phyloP scores from a whole-genome alignment of 1,140 invertebrate species.

The Micrasema longulum region DNA sequence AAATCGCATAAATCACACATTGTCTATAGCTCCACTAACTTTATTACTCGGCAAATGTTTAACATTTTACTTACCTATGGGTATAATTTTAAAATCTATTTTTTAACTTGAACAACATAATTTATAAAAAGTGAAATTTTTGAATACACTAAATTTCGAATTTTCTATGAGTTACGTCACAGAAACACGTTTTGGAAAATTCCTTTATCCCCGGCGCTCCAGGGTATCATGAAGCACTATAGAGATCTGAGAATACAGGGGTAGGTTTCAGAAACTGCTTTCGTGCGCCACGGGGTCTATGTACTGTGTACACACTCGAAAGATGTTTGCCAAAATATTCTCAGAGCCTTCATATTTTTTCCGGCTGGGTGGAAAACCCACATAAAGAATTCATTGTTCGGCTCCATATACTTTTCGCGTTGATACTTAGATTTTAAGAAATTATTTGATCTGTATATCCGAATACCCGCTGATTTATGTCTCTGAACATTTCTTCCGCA shows the following conservation, averaged over 20 bases:
- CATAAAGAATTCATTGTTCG: slow-evolving; percentile 53
- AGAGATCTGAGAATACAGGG: not conserved
- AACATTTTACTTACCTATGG: too few relatives aligned
- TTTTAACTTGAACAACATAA: too few relatives aligned
- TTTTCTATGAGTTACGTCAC: too few relatives aligned
- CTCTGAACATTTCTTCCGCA: too few relatives aligned
- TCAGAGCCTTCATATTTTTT: slow-evolving; percentile 49
- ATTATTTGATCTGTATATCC: slow-evolving; percentile 40
- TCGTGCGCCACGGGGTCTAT: slow-evolving; percentile 47
- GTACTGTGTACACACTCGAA: slow-evolving; percentile 54
- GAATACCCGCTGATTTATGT: too few relatives aligned
- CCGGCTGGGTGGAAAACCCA: slow-evolving; percentile 37
- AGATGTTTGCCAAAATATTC: slow-evolving; percentile 56
- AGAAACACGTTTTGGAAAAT: not conserved
- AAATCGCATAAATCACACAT: slow-evolving; percentile 42
- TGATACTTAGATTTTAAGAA: slow-evolving; percentile 40
- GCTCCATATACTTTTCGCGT: slow-evolving; percentile 39
- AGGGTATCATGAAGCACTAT: slow-evolving; percentile 20
- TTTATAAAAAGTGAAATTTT: too few relatives aligned
- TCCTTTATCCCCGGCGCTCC: slow-evolving; percentile 5
- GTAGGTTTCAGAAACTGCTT: slow-evolving; percentile 38
- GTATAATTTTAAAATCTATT: too few relatives aligned
- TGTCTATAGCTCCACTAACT: slow-evolving; percentile 18
- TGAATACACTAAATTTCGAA: too few relatives aligned
- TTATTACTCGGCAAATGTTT: not conserved